Evolutionary conservation across 2,888 invertebrate genomes (phyloP).

Genomic region (Lithophane semibrunnea): DNA sequence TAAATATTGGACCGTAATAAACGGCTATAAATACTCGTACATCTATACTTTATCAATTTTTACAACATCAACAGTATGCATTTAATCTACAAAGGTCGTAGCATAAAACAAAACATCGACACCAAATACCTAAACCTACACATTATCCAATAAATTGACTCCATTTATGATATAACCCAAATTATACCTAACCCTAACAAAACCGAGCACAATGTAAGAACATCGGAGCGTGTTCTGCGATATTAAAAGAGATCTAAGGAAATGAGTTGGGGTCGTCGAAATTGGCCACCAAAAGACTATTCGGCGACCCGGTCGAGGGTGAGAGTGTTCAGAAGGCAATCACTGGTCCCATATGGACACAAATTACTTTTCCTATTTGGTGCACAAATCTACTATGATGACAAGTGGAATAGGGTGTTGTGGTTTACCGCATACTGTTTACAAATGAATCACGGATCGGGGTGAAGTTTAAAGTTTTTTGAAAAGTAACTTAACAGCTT

Average conservation of each 20-base stretch:
- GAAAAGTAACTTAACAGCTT: not conserved
- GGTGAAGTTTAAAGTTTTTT: constrained; percentile 18
- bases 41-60: not conserved
- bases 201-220: constrained; percentile 70
- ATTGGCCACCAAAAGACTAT: constrained; percentile 85
- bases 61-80: not conserved
- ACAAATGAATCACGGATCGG: constrained; percentile 44
- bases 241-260: constrained; percentile 84
- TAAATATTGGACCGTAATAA: constrained; percentile 9
- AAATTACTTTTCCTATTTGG: constrained; percentile 88
- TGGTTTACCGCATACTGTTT: constrained; percentile 71
- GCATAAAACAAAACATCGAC: constrained; percentile 11
- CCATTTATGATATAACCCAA: constrained; percentile 66
- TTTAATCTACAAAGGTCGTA: constrained; percentile 26
- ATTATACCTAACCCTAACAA: constrained; percentile 67
- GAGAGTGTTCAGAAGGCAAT: constrained; percentile 87
- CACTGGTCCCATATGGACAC: constrained; percentile 89
- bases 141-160: constrained; percentile 53
- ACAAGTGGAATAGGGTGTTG: constrained; percentile 85
- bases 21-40: not conserved
- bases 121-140: not conserved
- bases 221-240: constrained; percentile 70
- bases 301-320: constrained; percentile 79
- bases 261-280: constrained; percentile 80
- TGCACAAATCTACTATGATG: constrained; percentile 84